These are phyloP conservation scores for Drosophila pandora DNA, from an alignment of 1,140 invertebrate species.

Conservation along the genomic window DNA sequence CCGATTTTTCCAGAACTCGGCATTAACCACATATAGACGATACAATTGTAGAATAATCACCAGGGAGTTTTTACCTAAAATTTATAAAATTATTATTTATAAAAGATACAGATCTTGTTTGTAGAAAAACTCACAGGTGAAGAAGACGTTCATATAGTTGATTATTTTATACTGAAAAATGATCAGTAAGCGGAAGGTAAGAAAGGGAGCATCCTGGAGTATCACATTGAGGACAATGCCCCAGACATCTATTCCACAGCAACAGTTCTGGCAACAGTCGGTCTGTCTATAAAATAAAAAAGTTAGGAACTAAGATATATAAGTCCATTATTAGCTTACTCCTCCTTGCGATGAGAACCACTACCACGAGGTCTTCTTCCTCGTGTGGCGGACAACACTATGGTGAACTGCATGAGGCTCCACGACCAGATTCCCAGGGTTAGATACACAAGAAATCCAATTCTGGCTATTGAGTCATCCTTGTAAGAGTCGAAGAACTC, in stretches of 20 bases:
- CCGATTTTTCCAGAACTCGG: constrained; percentile 85
- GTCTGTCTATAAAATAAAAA: constrained; percentile 52
- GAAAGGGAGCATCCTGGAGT: constrained; percentile 93
- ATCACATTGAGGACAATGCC: constrained; percentile 91
- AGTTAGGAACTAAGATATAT: not conserved
- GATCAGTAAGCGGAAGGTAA: constrained; percentile 91
- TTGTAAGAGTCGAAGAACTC: constrained; percentile 98
- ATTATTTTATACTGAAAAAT: constrained; percentile 94
- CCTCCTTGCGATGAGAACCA: constrained; percentile 66
- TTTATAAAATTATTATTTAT: constrained; percentile 44
- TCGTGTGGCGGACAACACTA: constrained; percentile 94
- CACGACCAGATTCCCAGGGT: constrained; percentile 94
- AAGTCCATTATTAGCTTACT: constrained; percentile 48
- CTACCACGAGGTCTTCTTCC: constrained; percentile 85
- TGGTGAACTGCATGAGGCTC: constrained; percentile 95
- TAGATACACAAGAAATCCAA: constrained; percentile 89
- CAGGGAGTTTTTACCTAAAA: constrained; percentile 92
- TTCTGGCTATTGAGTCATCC: constrained; percentile 90
- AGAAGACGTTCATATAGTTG: constrained; percentile 97
- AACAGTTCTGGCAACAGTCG: constrained; percentile 85
- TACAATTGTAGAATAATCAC: constrained; percentile 94
- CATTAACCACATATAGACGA: constrained; percentile 91
- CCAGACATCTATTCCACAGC: constrained; percentile 93
- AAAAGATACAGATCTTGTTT: fast-evolving
- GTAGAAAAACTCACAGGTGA: constrained; percentile 90